These are phyloP conservation scores for Matsumurasca onukii DNA, from an alignment of 1,140 invertebrate genomes.

Conservation along the genomic window DNA sequence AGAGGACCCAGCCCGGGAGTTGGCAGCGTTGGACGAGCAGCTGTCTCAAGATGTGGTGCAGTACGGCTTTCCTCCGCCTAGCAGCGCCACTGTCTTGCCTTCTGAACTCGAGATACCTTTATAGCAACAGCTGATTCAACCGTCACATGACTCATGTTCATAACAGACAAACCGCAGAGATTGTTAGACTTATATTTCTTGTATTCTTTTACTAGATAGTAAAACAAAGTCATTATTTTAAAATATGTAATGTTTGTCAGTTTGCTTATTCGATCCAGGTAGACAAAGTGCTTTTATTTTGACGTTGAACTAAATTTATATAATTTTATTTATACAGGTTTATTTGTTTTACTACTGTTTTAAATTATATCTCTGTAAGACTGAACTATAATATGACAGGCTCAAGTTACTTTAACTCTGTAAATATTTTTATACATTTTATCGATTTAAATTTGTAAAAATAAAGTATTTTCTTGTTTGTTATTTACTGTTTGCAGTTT, in stretches of 20 bases:
- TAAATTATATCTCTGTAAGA: not conserved
- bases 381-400: not conserved
- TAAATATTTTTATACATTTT: slow-evolving; percentile 14
- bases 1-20: slow-evolving; percentile 12
- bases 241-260: not conserved
- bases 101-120: not conserved
- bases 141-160: not conserved
- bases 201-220: not conserved
- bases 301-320: not conserved
- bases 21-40: slow-evolving; percentile 11
- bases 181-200: not conserved
- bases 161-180: not conserved
- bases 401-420: not conserved
- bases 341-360: not conserved
- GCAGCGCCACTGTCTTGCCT: not conserved
- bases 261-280: not conserved
- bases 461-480: slow-evolving; percentile 11
- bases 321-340: not conserved
- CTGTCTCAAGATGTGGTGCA: slow-evolving; percentile 9
- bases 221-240: not conserved
- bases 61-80: slow-evolving; percentile 14
- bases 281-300: not conserved
- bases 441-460: not conserved
- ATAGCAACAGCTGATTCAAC: not conserved
- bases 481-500: not conserved